phyloP scores from a whole-genome alignment of 1,140 invertebrate species.

The Ceratitis capitata region DNA sequence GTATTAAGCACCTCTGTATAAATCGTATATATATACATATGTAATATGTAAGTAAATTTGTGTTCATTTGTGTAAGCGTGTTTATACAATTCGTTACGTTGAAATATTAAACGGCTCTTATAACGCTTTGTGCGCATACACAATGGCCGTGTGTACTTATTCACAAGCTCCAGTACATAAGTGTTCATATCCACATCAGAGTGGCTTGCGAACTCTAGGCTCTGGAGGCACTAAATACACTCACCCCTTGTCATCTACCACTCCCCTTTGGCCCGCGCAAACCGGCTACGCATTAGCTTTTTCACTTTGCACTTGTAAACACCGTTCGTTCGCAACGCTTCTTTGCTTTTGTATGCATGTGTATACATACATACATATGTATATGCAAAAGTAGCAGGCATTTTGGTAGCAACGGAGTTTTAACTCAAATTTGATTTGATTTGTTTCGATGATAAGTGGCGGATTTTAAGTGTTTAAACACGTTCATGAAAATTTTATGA shows the following conservation, averaged over 20 bases:
- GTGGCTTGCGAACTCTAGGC: too few relatives aligned
- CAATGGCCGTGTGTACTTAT: neutral
- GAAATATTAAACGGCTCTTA: slow-evolving; percentile 17
- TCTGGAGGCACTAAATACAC: neutral
- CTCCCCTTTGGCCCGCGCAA: neutral
- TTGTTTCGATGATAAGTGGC: slow-evolving; percentile 10
- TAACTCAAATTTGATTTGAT: slow-evolving; percentile 35
- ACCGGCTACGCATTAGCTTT: neutral
- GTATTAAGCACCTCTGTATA: too few relatives aligned
- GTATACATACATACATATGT: too few relatives aligned
- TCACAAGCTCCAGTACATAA: too few relatives aligned
- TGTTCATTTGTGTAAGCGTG: neutral
- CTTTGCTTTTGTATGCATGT: too few relatives aligned
- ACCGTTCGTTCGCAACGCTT: too few relatives aligned
- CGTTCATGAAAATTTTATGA: slow-evolving; percentile 13
- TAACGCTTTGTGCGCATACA: slow-evolving; percentile 8
- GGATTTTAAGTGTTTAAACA: slow-evolving; percentile 36
- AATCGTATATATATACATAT: neutral
- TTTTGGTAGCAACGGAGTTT: neutral
- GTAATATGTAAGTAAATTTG: neutral
- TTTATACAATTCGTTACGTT: neutral
- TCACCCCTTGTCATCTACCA: neutral
- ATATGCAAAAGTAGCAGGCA: neutral
- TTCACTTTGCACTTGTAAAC: neutral
- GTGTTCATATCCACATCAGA: too few relatives aligned